phyloP scores from a whole-genome alignment of 2,888 invertebrate genomes.

The Pachliopta kotzebuea region DNA sequence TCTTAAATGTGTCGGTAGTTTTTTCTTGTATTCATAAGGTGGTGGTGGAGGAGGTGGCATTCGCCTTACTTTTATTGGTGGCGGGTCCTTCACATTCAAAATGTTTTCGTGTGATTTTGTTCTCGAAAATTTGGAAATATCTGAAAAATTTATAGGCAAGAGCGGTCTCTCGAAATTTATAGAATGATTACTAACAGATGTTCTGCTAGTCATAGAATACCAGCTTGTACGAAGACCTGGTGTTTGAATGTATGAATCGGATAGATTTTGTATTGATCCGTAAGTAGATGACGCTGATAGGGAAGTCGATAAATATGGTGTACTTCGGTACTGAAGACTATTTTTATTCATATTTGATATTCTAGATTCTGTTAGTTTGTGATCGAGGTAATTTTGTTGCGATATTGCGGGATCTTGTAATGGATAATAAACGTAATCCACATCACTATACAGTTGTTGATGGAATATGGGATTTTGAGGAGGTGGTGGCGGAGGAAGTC shows the following conservation, averaged over 20 bases:
- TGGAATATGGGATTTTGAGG: constrained; percentile 93
- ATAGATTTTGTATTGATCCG: constrained; percentile 90
- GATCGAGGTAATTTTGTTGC: constrained; percentile 94
- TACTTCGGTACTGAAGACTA: constrained; percentile 89
- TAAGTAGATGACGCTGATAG: constrained; percentile 85
- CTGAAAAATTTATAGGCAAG: constrained; percentile 79
- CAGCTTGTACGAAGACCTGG: constrained; percentile 81
- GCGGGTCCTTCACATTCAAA: constrained; percentile 80
- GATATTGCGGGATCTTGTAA: constrained; percentile 93
- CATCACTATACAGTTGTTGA: constrained; percentile 93
- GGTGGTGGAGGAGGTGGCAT: constrained; percentile 80
- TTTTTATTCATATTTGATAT: constrained; percentile 83
- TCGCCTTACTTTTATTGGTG: constrained; percentile 73
- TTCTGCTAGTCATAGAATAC: constrained; percentile 81
- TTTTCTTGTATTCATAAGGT: constrained; percentile 74
- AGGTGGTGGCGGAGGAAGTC: constrained; percentile 85
- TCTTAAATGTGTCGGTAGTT: constrained; percentile 78
- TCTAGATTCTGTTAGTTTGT: constrained; percentile 89
- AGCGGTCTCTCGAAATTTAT: constrained; percentile 85
- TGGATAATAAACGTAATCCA: constrained; percentile 95
- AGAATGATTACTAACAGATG: constrained; percentile 83
- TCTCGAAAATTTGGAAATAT: constrained; percentile 80
- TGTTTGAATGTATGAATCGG: constrained; percentile 85
- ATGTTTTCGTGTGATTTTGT: constrained; percentile 92
- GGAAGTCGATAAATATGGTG: constrained; percentile 87